Conservation (phyloP, 2,113 vertebrate species). For the Rhagologus leucostigma region DNA sequence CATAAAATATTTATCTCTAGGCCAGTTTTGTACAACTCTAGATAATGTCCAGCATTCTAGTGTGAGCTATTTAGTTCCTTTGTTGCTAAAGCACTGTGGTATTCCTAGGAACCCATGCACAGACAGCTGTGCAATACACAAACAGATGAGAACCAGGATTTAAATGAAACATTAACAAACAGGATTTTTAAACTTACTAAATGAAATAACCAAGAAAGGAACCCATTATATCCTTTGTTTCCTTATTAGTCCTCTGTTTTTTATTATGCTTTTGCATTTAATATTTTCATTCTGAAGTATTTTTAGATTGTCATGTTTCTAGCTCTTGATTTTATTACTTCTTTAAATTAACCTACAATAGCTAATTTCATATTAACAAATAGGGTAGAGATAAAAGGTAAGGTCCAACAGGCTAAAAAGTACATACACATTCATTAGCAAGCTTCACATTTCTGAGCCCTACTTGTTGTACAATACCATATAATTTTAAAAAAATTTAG, state of each 20-base stretch:
- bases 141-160: neutral
- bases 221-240: neutral
- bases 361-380: neutral
- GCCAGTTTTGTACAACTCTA: neutral
- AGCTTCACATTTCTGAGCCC: neutral
- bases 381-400: neutral
- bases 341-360: neutral
- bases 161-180: neutral
- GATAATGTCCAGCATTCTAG: neutral
- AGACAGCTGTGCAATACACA: neutral
- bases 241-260: neutral
- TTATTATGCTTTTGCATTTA: neutral
- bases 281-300: neutral
- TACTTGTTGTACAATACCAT: neutral
- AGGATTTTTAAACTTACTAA: neutral
- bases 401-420: neutral
- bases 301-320: neutral
- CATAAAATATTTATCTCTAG: neutral
- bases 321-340: neutral
- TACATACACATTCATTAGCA: neutral
- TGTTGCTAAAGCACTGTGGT: neutral
- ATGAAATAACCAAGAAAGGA: neutral
- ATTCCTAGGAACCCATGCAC: neutral
- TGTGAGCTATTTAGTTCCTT: neutral
- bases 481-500: neutral